phyloP scores from a whole-genome alignment of 2,888 invertebrate genomes.

The Oligia latruncula region DNA sequence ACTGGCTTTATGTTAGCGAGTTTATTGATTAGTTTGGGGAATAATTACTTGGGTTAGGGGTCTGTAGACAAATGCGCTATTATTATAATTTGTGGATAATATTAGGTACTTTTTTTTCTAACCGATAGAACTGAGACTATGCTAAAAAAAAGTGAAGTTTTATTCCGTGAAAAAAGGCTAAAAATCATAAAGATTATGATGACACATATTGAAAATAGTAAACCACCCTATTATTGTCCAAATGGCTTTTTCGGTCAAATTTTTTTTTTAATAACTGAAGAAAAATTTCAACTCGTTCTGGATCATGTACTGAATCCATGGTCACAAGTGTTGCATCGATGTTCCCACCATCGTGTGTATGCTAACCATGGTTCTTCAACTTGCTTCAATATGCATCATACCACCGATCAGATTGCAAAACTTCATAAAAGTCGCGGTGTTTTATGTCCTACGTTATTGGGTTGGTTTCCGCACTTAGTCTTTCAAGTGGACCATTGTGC shows the following conservation, averaged over 20 bases:
- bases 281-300: no score
- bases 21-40: slow-evolving; percentile 31
- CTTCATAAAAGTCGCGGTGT: slow-evolving; percentile 23
- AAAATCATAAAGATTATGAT: no score
- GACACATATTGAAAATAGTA: background rate
- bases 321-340: no score
- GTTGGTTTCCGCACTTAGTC: no score
- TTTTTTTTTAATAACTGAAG: no score
- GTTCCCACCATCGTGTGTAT: no score
- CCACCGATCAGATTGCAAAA: slow-evolving; percentile 17
- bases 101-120: background rate
- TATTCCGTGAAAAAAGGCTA: background rate
- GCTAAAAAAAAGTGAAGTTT: background rate
- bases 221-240: background rate
- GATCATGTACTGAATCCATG: no score
- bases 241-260: background rate
- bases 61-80: background rate
- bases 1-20: slow-evolving; percentile 32
- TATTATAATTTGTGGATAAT: background rate
- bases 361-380: background rate
- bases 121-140: background rate
- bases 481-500: no score
- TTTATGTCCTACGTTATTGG: no score
- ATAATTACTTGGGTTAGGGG: background rate
- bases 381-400: slow-evolving; percentile 9